These are phyloP conservation scores for Halocynthia aurantium DNA, from an alignment of 23 tunicate species.

Conservation along the genomic window DNA sequence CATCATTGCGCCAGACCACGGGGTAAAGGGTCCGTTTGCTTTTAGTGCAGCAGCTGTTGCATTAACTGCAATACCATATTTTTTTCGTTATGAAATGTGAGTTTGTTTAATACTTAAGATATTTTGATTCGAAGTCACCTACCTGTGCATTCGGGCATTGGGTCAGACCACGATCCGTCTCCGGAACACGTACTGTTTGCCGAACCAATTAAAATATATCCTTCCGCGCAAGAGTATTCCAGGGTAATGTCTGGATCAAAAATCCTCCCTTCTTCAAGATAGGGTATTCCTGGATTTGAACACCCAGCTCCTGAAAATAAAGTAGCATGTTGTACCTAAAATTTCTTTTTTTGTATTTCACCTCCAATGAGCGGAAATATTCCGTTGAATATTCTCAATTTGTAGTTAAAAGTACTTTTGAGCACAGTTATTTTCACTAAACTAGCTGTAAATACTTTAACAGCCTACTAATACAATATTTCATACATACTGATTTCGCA, in stretches of 20 bases:
- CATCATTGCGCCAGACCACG: slow-evolving; percentile 42
- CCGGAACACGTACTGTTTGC: slow-evolving; percentile 26
- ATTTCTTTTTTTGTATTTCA: background rate
- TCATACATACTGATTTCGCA: slow-evolving; percentile 43
- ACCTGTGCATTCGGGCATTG: slow-evolving; percentile 63
- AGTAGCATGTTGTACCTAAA: background rate
- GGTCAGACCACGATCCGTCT: slow-evolving; percentile 51
- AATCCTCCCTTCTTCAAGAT: slow-evolving; percentile 28
- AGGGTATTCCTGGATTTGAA: slow-evolving; percentile 73
- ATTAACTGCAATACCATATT: background rate
- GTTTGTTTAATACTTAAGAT: background rate
- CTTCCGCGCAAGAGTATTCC: slow-evolving; percentile 43
- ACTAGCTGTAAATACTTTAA: background rate
- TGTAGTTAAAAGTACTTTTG: background rate
- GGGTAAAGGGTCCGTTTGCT: slow-evolving; percentile 21
- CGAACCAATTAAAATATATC: slow-evolving; percentile 37
- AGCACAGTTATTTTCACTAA: no score
- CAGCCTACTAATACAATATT: background rate
- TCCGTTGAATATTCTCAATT: no score
- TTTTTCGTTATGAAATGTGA: background rate
- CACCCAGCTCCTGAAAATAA: slow-evolving; percentile 50
- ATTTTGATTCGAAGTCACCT: background rate
- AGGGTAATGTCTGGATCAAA: slow-evolving; percentile 42
- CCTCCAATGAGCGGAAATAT: no score
- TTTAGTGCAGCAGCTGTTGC: slow-evolving; percentile 12